Base-by-base conservation (phyloP, 2,888 invertebrate species). In the Cactoblastis cactorum region DNA sequence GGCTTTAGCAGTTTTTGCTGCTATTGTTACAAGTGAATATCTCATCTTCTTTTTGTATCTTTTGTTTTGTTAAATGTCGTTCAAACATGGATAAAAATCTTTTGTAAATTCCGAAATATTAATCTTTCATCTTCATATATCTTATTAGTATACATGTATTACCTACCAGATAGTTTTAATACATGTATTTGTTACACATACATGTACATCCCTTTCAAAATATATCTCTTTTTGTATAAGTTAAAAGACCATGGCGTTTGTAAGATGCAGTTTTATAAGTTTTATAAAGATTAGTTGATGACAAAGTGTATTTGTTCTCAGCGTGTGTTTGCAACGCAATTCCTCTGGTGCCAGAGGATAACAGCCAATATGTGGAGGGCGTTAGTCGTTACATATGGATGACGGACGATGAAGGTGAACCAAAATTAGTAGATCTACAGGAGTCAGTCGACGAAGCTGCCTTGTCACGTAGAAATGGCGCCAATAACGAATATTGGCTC, bases 311-410 rank as follows among this genome's bases (percentile, higher is more conserved):
- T 2, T n/a, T n/a, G 8, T 47, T 53, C 51, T 1, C 47, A 73
- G 79, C 73, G 4, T 69, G 71, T 57, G 63, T 70, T 35, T 64
- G 69, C 39, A 59, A 56, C 35, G 65, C 67, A 11, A 56, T 76
- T 18, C 74, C 77, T 22, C 5, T 43, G 4, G 39, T 65, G 15
- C 80, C 79, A 2, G 69, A 69, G 18, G 77, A 80, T 52, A 80
- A 80, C 52, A 77, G 76, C 52, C 69, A 77, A 59, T 81, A 77
- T 55, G 74, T 77, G 33, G 78, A 78, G 46, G 78, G 80, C 0
- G 69, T 63, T 38, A 76, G 75, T 56, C 76, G 71, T 14, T 80
- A 74, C 58, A 68, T 81, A 19, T 80, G 77, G 78, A 80, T 81
- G 68, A 76, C 80, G 1, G 77, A 82, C 58, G 71, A 73, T 3